These are phyloP conservation scores for Drosophila insularis DNA, from an alignment of 1,140 invertebrate species.

Conservation along the genomic window DNA sequence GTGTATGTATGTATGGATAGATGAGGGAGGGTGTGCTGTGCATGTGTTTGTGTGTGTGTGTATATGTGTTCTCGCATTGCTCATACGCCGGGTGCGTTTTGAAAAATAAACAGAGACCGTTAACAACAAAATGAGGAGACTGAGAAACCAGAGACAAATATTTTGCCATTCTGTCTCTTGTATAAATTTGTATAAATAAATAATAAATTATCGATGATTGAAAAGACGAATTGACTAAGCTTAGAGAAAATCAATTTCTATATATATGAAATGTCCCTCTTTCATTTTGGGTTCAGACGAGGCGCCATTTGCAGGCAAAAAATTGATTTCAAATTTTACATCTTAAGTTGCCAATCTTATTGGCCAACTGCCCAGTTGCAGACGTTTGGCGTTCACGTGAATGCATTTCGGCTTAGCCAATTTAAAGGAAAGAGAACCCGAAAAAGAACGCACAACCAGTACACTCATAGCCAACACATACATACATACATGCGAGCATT, in stretches of 20 bases:
- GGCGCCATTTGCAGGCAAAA: background rate
- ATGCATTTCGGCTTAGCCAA: slow-evolving; percentile 48
- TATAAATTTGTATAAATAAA: slow-evolving; percentile 19
- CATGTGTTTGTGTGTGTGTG: slow-evolving; percentile 27
- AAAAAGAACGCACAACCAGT: slow-evolving; percentile 11
- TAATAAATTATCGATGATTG: slow-evolving; percentile 9
- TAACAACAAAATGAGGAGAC: background rate
- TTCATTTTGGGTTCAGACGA: background rate
- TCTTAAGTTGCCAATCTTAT: slow-evolving; percentile 20
- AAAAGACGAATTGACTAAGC: background rate
- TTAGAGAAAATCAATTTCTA: background rate
- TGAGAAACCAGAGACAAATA: background rate
- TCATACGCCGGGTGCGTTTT: slow-evolving; percentile 64
- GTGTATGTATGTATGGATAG: slow-evolving; percentile 7
- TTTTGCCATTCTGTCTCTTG: background rate
- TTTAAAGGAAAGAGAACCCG: slow-evolving; percentile 6
- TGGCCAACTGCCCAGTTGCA: slow-evolving; percentile 55
- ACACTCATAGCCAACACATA: slow-evolving; percentile 17
- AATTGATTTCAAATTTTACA: slow-evolving; percentile 13
- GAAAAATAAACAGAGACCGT: slow-evolving; percentile 54
- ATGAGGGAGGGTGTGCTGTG: background rate
- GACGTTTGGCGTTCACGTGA: slow-evolving; percentile 58
- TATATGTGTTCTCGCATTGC: slow-evolving; percentile 50
- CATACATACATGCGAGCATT: slow-evolving; percentile 39
- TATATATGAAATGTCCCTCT: background rate